These are phyloP conservation scores for Siderastrea radians DNA, from an alignment of 92 coral and sea anemone genomes.

Conservation along the genomic window DNA sequence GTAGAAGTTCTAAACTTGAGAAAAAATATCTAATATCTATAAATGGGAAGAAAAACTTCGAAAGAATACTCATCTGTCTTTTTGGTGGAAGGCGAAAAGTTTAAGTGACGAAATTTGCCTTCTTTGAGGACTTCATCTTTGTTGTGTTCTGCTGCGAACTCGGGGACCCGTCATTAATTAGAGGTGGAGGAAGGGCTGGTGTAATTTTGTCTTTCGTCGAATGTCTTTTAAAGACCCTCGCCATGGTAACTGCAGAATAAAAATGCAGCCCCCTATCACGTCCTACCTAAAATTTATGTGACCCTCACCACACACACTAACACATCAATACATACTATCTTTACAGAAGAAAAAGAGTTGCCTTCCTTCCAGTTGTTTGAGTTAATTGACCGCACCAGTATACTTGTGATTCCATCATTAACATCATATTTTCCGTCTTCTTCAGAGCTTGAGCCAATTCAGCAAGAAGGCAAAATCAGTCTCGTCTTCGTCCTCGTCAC, in stretches of 20 bases:
- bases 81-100: no score
- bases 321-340: not conserved
- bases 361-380: constrained; percentile 46
- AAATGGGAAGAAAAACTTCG: no score
- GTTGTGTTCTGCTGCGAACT: no score
- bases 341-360: constrained; percentile 36
- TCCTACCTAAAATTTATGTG: not conserved
- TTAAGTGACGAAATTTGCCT: no score
- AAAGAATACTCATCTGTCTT: no score
- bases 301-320: not conserved
- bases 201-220: not conserved
- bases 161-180: no score
- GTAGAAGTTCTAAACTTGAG: no score
- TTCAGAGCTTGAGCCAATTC: constrained; percentile 50
- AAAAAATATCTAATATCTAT: no score
- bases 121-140: no score
- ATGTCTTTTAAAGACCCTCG: not conserved
- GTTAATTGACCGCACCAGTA: constrained; percentile 16
- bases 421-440: constrained; percentile 18
- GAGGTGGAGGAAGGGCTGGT: not conserved
- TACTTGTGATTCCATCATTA: constrained; percentile 33
- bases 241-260: not conserved
- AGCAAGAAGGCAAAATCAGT: constrained; percentile 18
- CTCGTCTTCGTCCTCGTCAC: constrained; percentile 47
- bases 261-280: not conserved